These are phyloP conservation scores for Steromphala cineraria DNA, from an alignment of 2,888 invertebrate species.

Conservation along the genomic window DNA sequence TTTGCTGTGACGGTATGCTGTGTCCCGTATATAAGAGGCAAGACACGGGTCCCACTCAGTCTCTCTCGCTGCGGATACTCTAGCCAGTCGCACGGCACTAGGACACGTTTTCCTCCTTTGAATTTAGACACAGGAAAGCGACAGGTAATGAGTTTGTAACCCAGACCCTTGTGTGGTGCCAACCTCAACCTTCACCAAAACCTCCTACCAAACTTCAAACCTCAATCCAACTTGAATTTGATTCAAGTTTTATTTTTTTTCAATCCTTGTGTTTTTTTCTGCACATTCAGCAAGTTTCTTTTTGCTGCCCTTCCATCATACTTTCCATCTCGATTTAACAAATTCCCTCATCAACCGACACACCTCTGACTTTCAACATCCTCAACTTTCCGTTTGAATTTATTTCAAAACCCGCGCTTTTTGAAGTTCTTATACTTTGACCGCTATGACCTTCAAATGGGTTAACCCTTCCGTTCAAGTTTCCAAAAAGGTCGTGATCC, in stretches of 20 bases:
- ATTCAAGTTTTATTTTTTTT: neutral
- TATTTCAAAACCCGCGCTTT: neutral
- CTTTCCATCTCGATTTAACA: neutral
- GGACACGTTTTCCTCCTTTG: constrained; percentile 6
- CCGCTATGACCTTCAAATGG: constrained; percentile 4
- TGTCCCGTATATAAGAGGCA: constrained; percentile 18
- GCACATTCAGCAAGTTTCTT: neutral
- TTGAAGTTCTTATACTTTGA: neutral
- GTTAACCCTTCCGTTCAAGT: neutral
- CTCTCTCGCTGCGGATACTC: constrained; percentile 18
- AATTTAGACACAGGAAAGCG: neutral
- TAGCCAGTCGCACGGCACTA: neutral
- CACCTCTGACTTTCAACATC: neutral
- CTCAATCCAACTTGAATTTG: neutral
- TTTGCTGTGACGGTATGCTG: constrained; percentile 11
- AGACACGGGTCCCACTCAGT: neutral
- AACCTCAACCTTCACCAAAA: neutral
- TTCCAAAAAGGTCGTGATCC: too few relatives aligned
- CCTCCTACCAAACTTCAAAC: neutral
- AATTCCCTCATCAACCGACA: neutral
- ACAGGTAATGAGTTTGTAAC: neutral
- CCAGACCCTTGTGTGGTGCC: neutral
- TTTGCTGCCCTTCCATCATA: too few relatives aligned
- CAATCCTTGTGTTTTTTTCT: neutral
- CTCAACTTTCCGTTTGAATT: neutral